Evolutionary conservation across 64 coral and sea anemone genomes (phyloP), one percentile per base, ranked within the genome.

Genomic region (Pocillopora damicornis): DNA sequence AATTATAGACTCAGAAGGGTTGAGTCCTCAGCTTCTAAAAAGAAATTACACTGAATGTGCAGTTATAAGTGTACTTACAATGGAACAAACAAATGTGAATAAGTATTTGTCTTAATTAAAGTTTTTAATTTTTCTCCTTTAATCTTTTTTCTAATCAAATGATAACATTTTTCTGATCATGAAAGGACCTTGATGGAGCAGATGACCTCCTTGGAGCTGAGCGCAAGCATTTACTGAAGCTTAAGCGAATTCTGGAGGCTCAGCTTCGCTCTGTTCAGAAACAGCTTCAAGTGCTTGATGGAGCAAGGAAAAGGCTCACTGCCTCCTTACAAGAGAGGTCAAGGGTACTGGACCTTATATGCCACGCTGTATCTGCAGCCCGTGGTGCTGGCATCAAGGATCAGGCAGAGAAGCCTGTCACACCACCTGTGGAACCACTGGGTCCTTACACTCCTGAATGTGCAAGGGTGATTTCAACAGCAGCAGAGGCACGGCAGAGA

Each of bases 371-470:
- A 35, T 95, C 90, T 20, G 89, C 97, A 5, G 93, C 95, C 2
- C 87, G 93, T 58, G 93, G 97, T 15, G 93, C 97, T 13, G 93
- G 93, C 1, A 87, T 95, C 78, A 99, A 93, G 75, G 93, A 95
- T 5, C 90, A 99, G 75, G 56, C 95, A 36, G 97, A 99, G 11
- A 99, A 93, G 65, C 97, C 93, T 61, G 36, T 75, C 34, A 99
- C 97, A 25, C 97, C 97, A 9, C 64, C 90, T 12, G 88, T 93
- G 22, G 97, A 99, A 22, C 88, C 97, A 51, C 79, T 99, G n/a
- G 97, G 97, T 12, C 97, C 97, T n/a, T 99, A 99, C 69, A 99
- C 93, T 18, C 97, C 97, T 36, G 97, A 99, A 61, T 95, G 93
- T 93, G 97, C 97, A 11, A 95, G 83, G 45, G 93, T 86, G 13